Evolutionary conservation across 2,797 vertebrate genomes (phyloP), one percentile per base, ranked within the genome.

Genomic region (Pseudopleuronectes americanus): DNA sequence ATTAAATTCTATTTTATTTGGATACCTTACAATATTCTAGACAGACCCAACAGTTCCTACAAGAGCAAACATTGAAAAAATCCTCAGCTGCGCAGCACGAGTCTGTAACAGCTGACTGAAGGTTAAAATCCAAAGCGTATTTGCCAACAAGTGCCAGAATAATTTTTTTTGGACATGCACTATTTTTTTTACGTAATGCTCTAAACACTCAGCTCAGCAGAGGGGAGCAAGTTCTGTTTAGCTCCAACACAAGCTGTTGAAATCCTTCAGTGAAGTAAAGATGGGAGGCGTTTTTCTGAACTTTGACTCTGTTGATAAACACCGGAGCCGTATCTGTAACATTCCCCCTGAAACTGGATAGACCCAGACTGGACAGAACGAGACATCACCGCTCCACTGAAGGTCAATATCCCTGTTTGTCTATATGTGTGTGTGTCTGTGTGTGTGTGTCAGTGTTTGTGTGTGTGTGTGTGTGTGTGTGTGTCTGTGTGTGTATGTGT

Each of bases 251-350:
- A 57, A 53, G 28, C 58, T 79, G 74, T 65, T 43, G 28, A 74
- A 82, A 84, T 81, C 53, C 47, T 8, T 16, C 6, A 5, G 65
- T 64, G 53, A 74, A 84, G 58, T 61, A 7, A 21, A 64, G 79
- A 67, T 53, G 65, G 47, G 69, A 84, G 23, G 71, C 1, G 4
- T 52, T 77, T 76, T 58, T 52, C 67, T 90, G 89, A 86, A 87
- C 90, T 91, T 91, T 90, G 90, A 62, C 84, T 87, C 38, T 83
- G 84, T 88, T 90, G 87, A 90, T 89, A 84, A 90, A 91, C 74
- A 83, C 52, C 51, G 9, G 1, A 17, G 59, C 58, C 41, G 14
- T 54, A 55, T 58, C 80, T 60, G 69, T 73, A 72, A 71, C 14
- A 45, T 76, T 89, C 87, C 59, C 64, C 76, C 82, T 84, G 53